A percentile compares a stretch with the other conserved stretches of the same genome.
phyloP scores from a whole-genome alignment of 1,140 invertebrate species.

The Aplysia californica region DNA sequence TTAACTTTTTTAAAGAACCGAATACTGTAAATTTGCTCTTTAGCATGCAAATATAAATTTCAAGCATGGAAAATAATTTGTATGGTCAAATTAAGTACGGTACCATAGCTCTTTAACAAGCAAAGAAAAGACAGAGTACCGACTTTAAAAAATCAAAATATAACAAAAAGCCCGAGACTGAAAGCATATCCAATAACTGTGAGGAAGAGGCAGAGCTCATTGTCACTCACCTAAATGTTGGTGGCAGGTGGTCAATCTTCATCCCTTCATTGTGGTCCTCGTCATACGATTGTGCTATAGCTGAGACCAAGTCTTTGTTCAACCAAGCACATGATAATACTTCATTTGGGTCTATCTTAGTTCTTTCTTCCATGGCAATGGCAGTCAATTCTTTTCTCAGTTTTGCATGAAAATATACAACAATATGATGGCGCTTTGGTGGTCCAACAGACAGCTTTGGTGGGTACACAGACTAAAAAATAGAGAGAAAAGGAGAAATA shows the following conservation, averaged over 20 bases:
- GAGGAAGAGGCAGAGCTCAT: background rate
- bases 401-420: conserved; percentile 58
- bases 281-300: conserved; percentile 36
- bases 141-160: too few species aligned
- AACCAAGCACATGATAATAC: conserved; percentile 43
- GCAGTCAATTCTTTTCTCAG: conserved; percentile 36
- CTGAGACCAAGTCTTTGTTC: conserved; percentile 29
- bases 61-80: too few species aligned
- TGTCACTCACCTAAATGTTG: conserved; percentile 30
- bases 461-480: conserved; percentile 59
- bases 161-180: too few species aligned
- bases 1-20: too few species aligned
- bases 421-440: conserved; percentile 64
- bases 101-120: too few species aligned
- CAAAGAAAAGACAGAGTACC: too few species aligned
- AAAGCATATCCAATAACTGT: too few species aligned
- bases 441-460: conserved; percentile 53
- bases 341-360: conserved; percentile 43
- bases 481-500: background rate
- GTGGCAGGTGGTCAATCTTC: conserved; percentile 8
- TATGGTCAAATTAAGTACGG: too few species aligned
- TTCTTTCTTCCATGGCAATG: conserved; percentile 28
- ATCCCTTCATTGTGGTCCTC: conserved; percentile 22
- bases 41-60: too few species aligned
- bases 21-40: too few species aligned